phyloP scores from a whole-genome alignment of 37 sponge, comb jelly and placozoan genomes.

The Agelas oroides region DNA sequence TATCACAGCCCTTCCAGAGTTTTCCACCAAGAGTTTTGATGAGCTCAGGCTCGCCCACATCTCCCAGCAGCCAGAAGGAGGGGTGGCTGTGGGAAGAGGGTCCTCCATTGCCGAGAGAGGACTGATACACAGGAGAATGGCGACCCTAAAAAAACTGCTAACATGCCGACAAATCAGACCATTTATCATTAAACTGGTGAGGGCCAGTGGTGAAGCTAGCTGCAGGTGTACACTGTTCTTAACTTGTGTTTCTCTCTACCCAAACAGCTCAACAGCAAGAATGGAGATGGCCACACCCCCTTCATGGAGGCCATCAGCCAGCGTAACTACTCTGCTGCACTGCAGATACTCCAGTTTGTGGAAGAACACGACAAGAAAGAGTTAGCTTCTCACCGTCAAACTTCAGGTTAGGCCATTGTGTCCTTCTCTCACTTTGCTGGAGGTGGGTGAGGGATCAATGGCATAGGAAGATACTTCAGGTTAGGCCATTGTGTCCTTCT shows the following conservation, averaged over 20 bases:
- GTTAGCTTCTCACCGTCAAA: too few relatives aligned
- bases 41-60: constrained; percentile 26
- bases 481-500: too few relatives aligned
- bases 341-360: constrained; percentile 62
- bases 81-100: constrained; percentile 1
- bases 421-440: too few relatives aligned
- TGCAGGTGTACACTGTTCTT: background rate
- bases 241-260: background rate
- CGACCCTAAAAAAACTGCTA: constrained; percentile 41
- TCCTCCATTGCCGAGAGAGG: background rate
- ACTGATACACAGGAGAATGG: constrained; percentile 13
- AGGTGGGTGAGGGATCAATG: too few relatives aligned
- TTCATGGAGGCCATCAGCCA: constrained; percentile 56
- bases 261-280: constrained; percentile 63
- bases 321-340: constrained; percentile 74
- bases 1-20: constrained; percentile 16
- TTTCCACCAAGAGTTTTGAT: constrained; percentile 47
- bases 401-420: too few relatives aligned
- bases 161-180: constrained; percentile 19
- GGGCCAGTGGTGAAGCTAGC: too few relatives aligned
- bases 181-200: constrained; percentile 46
- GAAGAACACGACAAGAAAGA: background rate
- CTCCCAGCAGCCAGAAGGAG: background rate
- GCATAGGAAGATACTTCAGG: too few relatives aligned
- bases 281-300: constrained; percentile 67